Conservation (phyloP, 2,797 vertebrate species). For the Lacerta viridis region DNA sequence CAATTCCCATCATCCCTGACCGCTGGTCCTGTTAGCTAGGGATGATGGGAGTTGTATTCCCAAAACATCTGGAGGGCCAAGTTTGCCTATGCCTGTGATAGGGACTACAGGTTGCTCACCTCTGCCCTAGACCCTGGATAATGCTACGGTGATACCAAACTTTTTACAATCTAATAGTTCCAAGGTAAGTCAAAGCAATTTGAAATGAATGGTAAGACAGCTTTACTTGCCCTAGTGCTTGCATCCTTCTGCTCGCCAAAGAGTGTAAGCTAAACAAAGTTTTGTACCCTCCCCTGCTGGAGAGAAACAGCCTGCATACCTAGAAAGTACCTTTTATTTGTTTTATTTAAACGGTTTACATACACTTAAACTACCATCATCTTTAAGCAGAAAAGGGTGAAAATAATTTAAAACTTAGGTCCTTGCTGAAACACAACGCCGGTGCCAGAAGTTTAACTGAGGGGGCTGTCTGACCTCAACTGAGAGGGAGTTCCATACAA, state of each 20-base stretch:
- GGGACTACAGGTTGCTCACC: neutral
- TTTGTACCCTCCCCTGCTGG: neutral
- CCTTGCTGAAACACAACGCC: no score
- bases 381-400: no score
- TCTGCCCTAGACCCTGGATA: neutral
- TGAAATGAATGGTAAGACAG: neutral
- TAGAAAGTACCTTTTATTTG: neutral
- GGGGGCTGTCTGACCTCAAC: no score
- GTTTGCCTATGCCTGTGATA: no score
- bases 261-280: neutral
- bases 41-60: no score
- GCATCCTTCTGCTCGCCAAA: neutral
- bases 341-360: neutral
- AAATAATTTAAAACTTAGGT: no score
- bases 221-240: neutral
- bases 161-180: neutral
- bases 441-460: no score
- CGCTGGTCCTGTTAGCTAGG: no score
- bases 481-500: no score
- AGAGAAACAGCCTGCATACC: neutral
- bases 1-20: no score
- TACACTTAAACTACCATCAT: no score
- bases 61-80: no score
- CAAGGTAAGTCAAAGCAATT: slow-evolving; percentile 7
- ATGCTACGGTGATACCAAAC: neutral